Evolutionary conservation across 2,797 vertebrate species (phyloP), one percentile per base, ranked within the genome.

Genomic region (Staurois parvus): DNA sequence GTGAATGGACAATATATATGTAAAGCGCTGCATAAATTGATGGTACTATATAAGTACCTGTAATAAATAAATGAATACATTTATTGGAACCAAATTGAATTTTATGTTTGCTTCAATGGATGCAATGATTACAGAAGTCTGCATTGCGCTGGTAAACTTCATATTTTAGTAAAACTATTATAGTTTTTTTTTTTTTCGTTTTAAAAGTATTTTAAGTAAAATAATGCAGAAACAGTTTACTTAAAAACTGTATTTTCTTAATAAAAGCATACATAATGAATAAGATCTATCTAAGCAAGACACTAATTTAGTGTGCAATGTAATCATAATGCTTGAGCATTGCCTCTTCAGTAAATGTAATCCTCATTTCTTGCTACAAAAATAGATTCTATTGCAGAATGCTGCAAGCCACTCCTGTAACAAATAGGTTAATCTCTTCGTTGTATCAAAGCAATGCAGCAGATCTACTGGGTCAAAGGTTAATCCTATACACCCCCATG

Each of bases 401-500:
- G 52, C 64, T 42, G 17, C 3, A 72, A 42, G 68, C 48, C 45
- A 64, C 42, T 79, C 15, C 28, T 45, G 8, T 29, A 72, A 32
- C 30, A 81, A 40, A 34, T 75, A 74, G 32, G n/a, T 76, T 75
- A 77, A 77, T 82, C 26, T 82, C 17, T 48, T 26, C 48, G 72
- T 66, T 64, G 21, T 72, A 77, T 70, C 72, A 66, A 72, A 77
- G 78, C 48, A 29, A n/a, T 45, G 52, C 29, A 81, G 73, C 73
- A 45, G 73, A 77, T 77, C 80, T 72, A 12, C 37, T 72, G 66
- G 45, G 74, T 76, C 78, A 85, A 64, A 85, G 84, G 77, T 85
- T 85, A 85, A 85, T 85, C 78, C 72, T 29, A 70, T 74, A 68
- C 70, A 85, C 59, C 68, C 83, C 70, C 59, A 75, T 75, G 72